phyloP scores from a whole-genome alignment of 2,888 invertebrate species.

The Melangyna quadrimaculata region DNA sequence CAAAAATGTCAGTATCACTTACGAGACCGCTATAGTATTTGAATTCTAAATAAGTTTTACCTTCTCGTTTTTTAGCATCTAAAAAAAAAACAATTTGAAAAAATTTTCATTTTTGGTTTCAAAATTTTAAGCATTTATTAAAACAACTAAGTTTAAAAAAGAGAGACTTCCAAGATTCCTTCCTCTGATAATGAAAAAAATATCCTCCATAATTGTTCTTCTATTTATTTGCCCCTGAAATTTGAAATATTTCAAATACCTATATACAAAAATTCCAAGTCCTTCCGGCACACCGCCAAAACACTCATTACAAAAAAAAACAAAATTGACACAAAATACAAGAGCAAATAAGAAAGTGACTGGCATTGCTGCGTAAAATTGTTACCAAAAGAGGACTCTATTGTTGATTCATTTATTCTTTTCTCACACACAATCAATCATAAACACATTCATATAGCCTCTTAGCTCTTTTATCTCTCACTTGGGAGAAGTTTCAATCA shows the following conservation, averaged over 20 bases:
- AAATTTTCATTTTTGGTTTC: too few relatives aligned
- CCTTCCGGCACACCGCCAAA: neutral
- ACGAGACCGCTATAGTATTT: too few relatives aligned
- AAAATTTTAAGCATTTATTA: too few relatives aligned
- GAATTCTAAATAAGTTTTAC: too few relatives aligned
- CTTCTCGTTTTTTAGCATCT: too few relatives aligned
- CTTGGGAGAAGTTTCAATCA: slow-evolving; percentile 39
- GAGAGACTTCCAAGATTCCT: neutral
- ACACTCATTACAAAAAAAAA: neutral
- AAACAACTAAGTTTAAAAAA: too few relatives aligned
- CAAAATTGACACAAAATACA: neutral
- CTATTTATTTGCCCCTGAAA: too few relatives aligned
- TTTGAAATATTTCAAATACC: neutral
- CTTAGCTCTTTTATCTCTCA: neutral
- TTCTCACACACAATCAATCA: slow-evolving; percentile 15
- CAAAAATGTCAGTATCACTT: too few relatives aligned
- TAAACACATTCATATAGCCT: neutral
- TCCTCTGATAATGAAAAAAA: neutral
- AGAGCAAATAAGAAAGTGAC: slow-evolving; percentile 14
- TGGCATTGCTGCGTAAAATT: slow-evolving; percentile 7
- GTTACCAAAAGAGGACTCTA: neutral
- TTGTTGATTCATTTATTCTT: slow-evolving; percentile 21
- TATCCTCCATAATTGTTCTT: too few relatives aligned
- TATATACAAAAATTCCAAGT: neutral
- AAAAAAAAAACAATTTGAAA: too few relatives aligned